These are phyloP conservation scores for Chaenocephalus aceratus DNA, from an alignment of 2,113 vertebrate species.

Conservation along the genomic window DNA sequence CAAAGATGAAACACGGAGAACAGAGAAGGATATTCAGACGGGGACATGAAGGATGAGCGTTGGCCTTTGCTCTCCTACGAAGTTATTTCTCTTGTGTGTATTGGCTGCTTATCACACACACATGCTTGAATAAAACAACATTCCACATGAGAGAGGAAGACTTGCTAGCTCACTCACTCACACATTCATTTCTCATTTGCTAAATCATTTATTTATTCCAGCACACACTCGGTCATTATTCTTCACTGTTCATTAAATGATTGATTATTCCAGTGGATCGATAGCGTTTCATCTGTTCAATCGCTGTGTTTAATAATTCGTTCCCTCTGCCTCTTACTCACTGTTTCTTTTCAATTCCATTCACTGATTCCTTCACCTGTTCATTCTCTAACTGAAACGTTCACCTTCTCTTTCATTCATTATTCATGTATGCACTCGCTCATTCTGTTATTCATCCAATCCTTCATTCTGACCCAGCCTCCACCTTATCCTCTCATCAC, in stretches of 20 bases:
- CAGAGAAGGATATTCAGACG: constrained; percentile 21
- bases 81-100: constrained; percentile 54
- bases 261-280: background rate
- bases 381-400: constrained; percentile 30
- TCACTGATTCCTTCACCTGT: constrained; percentile 31
- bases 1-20: constrained; percentile 52
- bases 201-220: background rate
- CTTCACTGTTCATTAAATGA: background rate
- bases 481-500: background rate
- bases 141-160: constrained; percentile 12
- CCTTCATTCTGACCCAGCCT: constrained; percentile 8
- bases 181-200: background rate
- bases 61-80: constrained; percentile 55
- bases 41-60: constrained; percentile 49
- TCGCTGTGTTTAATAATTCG: background rate
- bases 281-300: background rate
- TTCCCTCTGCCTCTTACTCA: background rate
- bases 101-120: constrained; percentile 58
- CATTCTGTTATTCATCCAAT: constrained; percentile 46
- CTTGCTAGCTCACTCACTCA: background rate
- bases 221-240: background rate
- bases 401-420: constrained; percentile 40
- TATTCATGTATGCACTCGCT: constrained; percentile 61
- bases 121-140: constrained; percentile 51
- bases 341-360: constrained; percentile 9